Evolutionary conservation across 1,140 invertebrate species (phyloP).

Genomic region (Lycorma delicatula): DNA sequence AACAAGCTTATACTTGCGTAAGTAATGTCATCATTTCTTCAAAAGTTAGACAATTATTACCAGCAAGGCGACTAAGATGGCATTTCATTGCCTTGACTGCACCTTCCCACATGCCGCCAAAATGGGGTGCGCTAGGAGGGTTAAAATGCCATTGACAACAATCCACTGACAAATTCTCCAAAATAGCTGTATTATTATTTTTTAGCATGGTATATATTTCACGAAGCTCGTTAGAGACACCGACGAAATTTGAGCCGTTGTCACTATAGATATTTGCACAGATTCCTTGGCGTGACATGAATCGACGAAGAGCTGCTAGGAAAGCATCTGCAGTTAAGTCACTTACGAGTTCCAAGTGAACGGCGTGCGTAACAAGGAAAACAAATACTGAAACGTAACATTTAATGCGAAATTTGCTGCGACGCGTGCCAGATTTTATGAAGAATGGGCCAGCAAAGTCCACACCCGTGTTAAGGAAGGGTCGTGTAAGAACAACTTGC

Average conservation of each 20-base stretch:
- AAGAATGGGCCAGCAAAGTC: conserved; percentile 39
- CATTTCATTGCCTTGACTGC: too few species aligned
- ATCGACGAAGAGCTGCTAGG: conserved; percentile 35
- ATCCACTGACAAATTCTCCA: neutral
- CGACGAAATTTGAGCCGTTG: conserved; percentile 37
- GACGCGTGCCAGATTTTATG: conserved; percentile 28
- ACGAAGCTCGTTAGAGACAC: conserved; percentile 19
- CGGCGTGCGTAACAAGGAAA: conserved; percentile 37
- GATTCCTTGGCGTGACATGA: conserved; percentile 35
- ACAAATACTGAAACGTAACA: conserved; percentile 39
- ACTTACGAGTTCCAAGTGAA: conserved; percentile 39
- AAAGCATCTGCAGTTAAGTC: conserved; percentile 37
- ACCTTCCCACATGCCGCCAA: too few species aligned
- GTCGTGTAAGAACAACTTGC: conserved; percentile 25
- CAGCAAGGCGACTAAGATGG: too few species aligned
- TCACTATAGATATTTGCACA: conserved; percentile 34
- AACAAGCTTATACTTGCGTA: too few species aligned
- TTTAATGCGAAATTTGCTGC: conserved; percentile 30
- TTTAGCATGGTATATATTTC: conserved; percentile 2
- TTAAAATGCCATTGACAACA: too few species aligned
- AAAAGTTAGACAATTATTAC: too few species aligned
- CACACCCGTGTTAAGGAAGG: conserved; percentile 34
- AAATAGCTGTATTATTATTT: neutral
- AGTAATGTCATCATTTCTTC: too few species aligned
- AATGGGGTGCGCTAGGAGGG: too few species aligned